Evolutionary conservation across 2,797 vertebrate genomes (phyloP), one percentile per base, ranked within the genome.

Genomic region (Odontamblyopus lacepedii): DNA sequence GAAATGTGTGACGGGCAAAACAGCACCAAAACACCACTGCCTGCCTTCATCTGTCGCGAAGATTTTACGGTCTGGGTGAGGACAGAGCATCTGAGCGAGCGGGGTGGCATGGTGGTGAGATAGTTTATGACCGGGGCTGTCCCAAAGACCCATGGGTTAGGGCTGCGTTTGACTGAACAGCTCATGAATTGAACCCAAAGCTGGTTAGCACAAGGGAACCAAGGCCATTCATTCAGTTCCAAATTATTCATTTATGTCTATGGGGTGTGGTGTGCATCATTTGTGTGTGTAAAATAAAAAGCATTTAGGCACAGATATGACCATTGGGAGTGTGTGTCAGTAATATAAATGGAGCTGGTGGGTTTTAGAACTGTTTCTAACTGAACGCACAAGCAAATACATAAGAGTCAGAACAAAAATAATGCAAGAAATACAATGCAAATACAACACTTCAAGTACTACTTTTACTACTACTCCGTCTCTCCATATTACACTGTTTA

Each of bases 1-100:
- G 91, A 92, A 92, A 92, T 92, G 74, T 87, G 86, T 90, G 84
- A 88, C 81, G 71, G 87, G 85, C 80, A 84, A 87, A 91, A 90
- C 86, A 83, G 87, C 88, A 87, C 80, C 86, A 81, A 89, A 90
- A 90, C 89, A 89, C 86, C 81, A 88, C 86, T 86, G 85, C 83
- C 86, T 91, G 90, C 85, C 88, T 88, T 91, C 88, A 89, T 89
- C 88, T 90, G 89, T 92, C 86, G 69, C 78, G 84, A 79, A 71
- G 90, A 91, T 92, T 90, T 92, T 86, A 89, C 79, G 90, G 83
- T 90, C 77, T 70, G 72, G 77, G 69, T 78, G 78, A 84, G 77
- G 86, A 86, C 81, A 74, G 80, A 76, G 83, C 64, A 73, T 26
- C 78, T 56, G 80, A 73, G 73, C 53, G 73, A 59, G 66, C 15